Base-by-base conservation (phyloP, 2,888 invertebrate genomes). In the Eledona agricola region DNA sequence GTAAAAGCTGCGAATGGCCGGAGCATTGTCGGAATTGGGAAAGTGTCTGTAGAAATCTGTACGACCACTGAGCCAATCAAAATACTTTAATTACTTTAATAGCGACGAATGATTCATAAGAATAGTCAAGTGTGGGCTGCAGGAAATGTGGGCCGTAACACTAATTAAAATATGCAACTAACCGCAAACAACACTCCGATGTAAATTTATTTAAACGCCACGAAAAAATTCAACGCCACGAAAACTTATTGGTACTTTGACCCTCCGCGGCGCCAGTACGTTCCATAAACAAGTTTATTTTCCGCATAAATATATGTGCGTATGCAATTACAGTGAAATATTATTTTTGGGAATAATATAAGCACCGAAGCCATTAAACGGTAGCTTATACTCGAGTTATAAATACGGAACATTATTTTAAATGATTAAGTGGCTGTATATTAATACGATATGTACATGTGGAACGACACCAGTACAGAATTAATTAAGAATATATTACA, bases 231-330 rank as follows among this genome's bases (percentile, higher is more conserved):
- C 10, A n/a, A 4, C 5, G 29, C 12, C 13, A 42, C 32, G 45
- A 64, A 72, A 72, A 74, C 66, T 70, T 72, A 74, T 74, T 67
- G 73, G 74, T 74, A 71, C 71, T 73, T 75, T 74, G 75, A 75
- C 75, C 73, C 71, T 65, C 61, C 65, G 47, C 65, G 73, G 74
- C 74, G 74, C 73, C 74, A 69, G 65, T 69, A 70, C 72, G 73
- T 74, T 74, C 72, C 73, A 74, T 74, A 74, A 74, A 74, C 74
- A 74, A 72, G 70, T 74, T 73, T 74, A 73, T 73, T 74, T 71
- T 67, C 69, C 68, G 59, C 71, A 72, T 73, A 74, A 72, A 73
- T 73, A 74, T 72, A 72, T 69, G 66, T 69, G 70, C 64, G 65
- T 66, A 67, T 63, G 71, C 73, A 74, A 74, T 74, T 75, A 74